Conservation (phyloP, 2,888 invertebrate genomes). For the Aspidapion aeneum region DNA sequence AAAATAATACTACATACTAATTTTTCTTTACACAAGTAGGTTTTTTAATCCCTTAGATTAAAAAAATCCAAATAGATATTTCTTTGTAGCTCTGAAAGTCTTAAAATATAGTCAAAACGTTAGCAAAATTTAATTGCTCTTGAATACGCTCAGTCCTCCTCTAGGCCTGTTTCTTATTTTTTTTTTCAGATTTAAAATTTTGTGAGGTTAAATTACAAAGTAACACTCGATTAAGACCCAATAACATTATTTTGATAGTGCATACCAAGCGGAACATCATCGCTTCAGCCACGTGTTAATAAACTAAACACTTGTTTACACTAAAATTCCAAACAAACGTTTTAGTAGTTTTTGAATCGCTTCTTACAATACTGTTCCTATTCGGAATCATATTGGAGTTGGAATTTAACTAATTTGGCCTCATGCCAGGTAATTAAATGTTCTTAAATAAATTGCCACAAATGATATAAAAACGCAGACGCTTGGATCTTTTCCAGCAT, state of each 20-base stretch:
- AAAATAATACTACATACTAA: too few species aligned
- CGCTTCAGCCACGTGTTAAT: neutral
- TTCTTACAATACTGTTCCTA: neutral
- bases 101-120: too few species aligned
- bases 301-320: slow-evolving; percentile 1
- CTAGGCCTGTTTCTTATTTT: too few species aligned
- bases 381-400: slow-evolving; percentile 23
- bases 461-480: slow-evolving; percentile 39
- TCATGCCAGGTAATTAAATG: slow-evolving; percentile 41
- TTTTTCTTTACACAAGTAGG: too few species aligned
- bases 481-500: slow-evolving; percentile 30
- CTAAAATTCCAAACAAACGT: neutral
- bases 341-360: neutral
- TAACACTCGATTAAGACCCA: neutral
- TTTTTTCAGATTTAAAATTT: too few species aligned
- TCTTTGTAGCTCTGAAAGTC: too few species aligned
- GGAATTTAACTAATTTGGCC: slow-evolving; percentile 42
- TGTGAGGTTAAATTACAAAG: too few species aligned
- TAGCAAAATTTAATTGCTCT: too few species aligned
- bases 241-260: neutral
- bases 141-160: too few species aligned
- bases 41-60: too few species aligned
- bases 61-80: too few species aligned
- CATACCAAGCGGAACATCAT: neutral
- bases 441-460: slow-evolving; percentile 41